Conservation (phyloP, 2,113 vertebrate species). For the Cricetomys ansorgei region DNA sequence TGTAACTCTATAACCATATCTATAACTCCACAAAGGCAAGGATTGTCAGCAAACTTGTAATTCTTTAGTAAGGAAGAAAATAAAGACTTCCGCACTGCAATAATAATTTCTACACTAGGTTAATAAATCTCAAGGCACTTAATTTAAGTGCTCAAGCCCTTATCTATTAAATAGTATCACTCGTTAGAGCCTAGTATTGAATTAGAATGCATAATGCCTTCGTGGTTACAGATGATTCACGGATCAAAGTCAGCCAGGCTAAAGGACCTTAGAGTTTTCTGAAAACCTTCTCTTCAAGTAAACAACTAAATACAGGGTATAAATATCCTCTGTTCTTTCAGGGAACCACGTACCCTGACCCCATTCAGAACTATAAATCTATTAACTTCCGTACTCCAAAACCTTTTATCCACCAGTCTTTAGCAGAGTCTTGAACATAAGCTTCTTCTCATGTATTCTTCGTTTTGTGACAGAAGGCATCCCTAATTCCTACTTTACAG, state of each 20-base stretch:
- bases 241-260: background rate
- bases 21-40: background rate
- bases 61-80: background rate
- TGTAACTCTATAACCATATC: too few relatives aligned
- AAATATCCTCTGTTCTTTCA: background rate
- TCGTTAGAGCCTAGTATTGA: background rate
- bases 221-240: background rate
- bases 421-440: background rate
- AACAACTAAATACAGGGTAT: too few relatives aligned
- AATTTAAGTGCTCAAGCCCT: background rate
- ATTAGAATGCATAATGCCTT: background rate
- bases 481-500: conserved; percentile 6
- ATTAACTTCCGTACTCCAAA: background rate
- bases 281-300: background rate
- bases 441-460: background rate
- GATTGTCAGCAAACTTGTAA: background rate
- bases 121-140: background rate
- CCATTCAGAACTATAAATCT: background rate
- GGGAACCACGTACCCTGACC: background rate
- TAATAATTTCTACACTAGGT: background rate
- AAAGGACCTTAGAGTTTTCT: background rate
- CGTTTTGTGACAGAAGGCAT: conserved; percentile 19
- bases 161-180: background rate
- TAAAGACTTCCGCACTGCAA: background rate
- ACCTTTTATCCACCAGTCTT: background rate